Percentiles rank a stretch among this genome's conserved stretches.
phyloP scores from a whole-genome alignment of 2,888 invertebrate genomes.

The Eristalis tenax region DNA sequence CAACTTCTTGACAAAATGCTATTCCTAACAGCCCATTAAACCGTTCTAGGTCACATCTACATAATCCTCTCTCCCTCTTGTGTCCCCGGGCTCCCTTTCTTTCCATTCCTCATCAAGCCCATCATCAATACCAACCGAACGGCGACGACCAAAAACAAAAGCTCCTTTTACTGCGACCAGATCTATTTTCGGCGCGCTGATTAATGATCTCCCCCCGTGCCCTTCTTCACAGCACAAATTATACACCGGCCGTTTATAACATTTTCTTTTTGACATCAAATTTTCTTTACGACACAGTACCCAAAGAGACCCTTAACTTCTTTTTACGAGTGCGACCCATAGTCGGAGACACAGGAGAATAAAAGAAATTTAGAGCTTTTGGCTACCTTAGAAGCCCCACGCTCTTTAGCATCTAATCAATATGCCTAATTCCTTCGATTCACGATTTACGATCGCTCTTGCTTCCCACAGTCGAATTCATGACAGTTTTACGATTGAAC shows the following conservation, averaged over 20 bases:
- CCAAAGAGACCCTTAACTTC: background rate
- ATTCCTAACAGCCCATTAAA: slow-evolving; percentile 30
- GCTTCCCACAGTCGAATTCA: slow-evolving; percentile 34
- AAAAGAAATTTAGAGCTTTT: slow-evolving; percentile 39
- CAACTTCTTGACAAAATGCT: slow-evolving; percentile 10
- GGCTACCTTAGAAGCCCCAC: slow-evolving; percentile 52
- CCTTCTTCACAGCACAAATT: slow-evolving; percentile 13
- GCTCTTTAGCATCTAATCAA: slow-evolving; percentile 59
- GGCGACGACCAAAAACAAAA: background rate
- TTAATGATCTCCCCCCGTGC: slow-evolving; percentile 30
- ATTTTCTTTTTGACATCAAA: slow-evolving; percentile 32
- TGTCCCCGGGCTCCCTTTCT: background rate
- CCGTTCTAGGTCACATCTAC: slow-evolving; percentile 25
- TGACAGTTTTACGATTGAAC: slow-evolving; percentile 43
- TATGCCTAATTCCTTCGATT: slow-evolving; percentile 50
- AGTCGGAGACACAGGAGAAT: slow-evolving; percentile 27
- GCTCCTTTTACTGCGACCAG: background rate
- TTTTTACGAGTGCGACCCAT: background rate
- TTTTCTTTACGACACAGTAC: slow-evolving; percentile 34
- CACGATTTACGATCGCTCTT: slow-evolving; percentile 39
- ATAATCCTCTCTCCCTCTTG: slow-evolving; percentile 3
- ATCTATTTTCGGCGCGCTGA: slow-evolving; percentile 44
- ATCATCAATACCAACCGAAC: background rate
- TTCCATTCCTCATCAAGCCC: background rate
- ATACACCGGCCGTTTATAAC: slow-evolving; percentile 51